Base-by-base conservation (phyloP, 2,113 vertebrate genomes). In the Entomyzon cyanotis region DNA sequence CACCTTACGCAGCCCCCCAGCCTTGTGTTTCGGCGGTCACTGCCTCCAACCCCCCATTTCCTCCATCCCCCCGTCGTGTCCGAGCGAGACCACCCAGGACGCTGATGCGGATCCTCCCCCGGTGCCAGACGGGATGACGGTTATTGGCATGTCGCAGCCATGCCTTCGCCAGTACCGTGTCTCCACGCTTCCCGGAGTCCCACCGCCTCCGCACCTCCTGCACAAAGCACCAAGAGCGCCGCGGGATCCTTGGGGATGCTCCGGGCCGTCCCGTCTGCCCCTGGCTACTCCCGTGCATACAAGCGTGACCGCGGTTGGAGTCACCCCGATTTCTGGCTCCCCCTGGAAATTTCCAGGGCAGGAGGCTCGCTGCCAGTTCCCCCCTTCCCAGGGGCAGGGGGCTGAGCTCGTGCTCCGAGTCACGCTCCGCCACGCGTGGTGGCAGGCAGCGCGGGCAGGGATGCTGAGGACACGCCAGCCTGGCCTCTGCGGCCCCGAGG, bases 261-360 rank as follows among this genome's bases (percentile, higher is more conserved):
- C 74, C 7, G 5, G 20, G 41, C 42, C 5, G 1, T 71, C 84
- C 71, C 62, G 4, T 49, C 56, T 1, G 4, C 35, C 53, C 47
- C 47, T 1, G 9, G 44, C 68, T 76, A 46, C 80, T 76, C 63
- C 41, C 16, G 25, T 11, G 6, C 44, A 8, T 23, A 31, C 17
- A 12, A 19, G 63, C 10, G 13, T 28, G 88, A 77, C 49, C 20
- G 1, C 4, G 35, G 13, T 1, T 5, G 7, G 24, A 53, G 24
- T 35, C 47, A 12, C 16, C 47, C 37, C 12, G 5, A 5, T 58
- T 85, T 35, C 60, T 10, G 12, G 8, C 47, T 50, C 19, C 31
- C 59, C 79, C 9, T 27, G 82, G 91, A 94, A 92, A 82, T 75
- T 92, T 90, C 89, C 89, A 90, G 74, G 82, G 89, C 70, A 47